Conservation (phyloP, 2,113 vertebrate genomes). For the Aplodontia rufa region DNA sequence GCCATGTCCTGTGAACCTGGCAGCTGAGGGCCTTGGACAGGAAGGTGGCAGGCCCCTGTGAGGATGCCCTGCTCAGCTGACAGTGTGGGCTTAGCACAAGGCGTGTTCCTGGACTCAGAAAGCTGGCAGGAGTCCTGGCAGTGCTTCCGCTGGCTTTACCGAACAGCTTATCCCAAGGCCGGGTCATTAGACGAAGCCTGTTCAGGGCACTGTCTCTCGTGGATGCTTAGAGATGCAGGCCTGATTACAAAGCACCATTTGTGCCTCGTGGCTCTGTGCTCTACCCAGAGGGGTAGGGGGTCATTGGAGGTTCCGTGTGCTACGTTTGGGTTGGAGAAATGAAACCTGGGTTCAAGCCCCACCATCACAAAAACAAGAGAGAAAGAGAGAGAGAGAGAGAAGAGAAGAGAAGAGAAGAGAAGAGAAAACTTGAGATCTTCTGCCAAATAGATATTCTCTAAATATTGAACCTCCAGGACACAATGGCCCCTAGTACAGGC, state of each 20-base stretch:
- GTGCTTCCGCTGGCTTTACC: neutral
- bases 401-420: too few relatives aligned
- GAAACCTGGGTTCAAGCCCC: neutral
- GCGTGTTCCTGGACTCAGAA: too few relatives aligned
- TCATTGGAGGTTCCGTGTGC: neutral
- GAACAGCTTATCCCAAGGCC: neutral
- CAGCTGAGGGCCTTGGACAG: neutral
- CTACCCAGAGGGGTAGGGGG: neutral
- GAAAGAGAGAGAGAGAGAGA: too few relatives aligned
- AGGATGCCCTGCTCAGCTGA: neutral
- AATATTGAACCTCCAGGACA: neutral
- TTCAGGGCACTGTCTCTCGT: neutral
- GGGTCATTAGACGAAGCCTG: neutral
- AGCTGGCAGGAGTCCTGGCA: neutral
- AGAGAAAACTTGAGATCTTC: neutral
- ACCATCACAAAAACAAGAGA: too few relatives aligned
- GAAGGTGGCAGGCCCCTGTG: neutral
- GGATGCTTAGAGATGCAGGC: neutral
- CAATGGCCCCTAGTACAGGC: fast-evolving
- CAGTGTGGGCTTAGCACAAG: neutral
- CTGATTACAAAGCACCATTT: neutral
- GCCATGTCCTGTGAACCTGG: neutral
- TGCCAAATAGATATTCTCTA: neutral
- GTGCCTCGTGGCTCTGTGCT: fast-evolving
- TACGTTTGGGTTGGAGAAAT: neutral